A percentile compares a stretch with the other conserved stretches of the same genome.
phyloP scores from a whole-genome alignment of 1,140 invertebrate genomes.

The Sitobion miscanthi region DNA sequence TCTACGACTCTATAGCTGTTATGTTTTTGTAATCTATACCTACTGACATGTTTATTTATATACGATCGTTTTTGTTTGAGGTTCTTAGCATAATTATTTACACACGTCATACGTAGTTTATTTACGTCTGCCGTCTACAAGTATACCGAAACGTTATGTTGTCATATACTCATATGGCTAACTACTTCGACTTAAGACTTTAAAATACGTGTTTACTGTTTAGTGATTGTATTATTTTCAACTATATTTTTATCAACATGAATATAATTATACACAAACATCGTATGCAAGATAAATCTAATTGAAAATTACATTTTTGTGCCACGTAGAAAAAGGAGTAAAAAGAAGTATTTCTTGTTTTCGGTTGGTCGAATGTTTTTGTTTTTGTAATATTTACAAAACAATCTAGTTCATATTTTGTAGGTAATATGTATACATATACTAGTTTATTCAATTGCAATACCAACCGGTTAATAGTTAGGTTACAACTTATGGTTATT shows the following conservation, averaged over 20 bases:
- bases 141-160: no score
- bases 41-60: neutral
- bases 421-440: neutral
- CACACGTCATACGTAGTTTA: neutral
- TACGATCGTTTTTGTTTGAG: neutral
- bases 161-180: no score
- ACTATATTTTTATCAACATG: neutral
- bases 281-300: neutral
- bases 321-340: neutral
- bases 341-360: neutral
- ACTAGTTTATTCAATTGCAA: neutral
- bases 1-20: neutral
- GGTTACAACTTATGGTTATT: neutral
- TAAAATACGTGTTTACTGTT: neutral
- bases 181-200: neutral
- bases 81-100: neutral
- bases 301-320: neutral
- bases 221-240: neutral
- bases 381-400: neutral
- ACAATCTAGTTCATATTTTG: conserved; percentile 5
- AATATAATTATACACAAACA: neutral
- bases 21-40: neutral
- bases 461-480: neutral
- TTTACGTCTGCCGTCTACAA: neutral
- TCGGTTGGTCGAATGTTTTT: neutral